Evolutionary conservation across 2,113 vertebrate genomes (phyloP).

Genomic region (Centropus bengalensis): DNA sequence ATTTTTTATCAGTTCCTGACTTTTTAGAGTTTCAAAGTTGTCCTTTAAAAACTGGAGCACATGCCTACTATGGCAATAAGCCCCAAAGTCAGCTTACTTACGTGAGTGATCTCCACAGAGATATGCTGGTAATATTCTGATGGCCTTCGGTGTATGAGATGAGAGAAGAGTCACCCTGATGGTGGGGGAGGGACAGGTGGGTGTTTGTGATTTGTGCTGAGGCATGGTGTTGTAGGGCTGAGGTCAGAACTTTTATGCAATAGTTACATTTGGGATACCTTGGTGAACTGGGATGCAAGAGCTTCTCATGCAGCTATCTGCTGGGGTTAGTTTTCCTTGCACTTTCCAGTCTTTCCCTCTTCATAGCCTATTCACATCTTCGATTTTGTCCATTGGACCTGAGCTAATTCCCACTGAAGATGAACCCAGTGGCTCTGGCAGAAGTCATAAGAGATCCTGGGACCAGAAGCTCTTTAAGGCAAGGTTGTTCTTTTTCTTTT

Average conservation of each 20-base stretch:
- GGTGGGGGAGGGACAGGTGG: background rate
- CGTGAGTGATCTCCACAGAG: background rate
- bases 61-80: background rate
- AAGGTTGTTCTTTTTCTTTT: background rate
- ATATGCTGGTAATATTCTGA: background rate
- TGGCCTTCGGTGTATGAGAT: background rate
- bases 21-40: constrained; percentile 20
- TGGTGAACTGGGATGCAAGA: background rate
- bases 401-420: background rate
- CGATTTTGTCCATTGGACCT: background rate
- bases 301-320: background rate
- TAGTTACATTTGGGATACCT: background rate
- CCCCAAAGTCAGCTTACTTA: constrained; percentile 17
- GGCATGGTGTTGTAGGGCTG: background rate
- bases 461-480: background rate
- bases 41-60: constrained; percentile 25
- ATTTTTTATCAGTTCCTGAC: constrained; percentile 24
- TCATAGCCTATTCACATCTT: background rate
- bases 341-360: background rate
- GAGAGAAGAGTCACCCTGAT: background rate
- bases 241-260: background rate
- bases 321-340: background rate
- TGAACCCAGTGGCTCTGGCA: background rate
- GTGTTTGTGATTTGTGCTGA: background rate
- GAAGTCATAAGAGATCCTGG: background rate